Percentiles rank a stretch among this genome's conserved stretches.
These are phyloP conservation scores for Drosophila kurseongensis DNA, from an alignment of 1,140 invertebrate species.

Conservation along the genomic window DNA sequence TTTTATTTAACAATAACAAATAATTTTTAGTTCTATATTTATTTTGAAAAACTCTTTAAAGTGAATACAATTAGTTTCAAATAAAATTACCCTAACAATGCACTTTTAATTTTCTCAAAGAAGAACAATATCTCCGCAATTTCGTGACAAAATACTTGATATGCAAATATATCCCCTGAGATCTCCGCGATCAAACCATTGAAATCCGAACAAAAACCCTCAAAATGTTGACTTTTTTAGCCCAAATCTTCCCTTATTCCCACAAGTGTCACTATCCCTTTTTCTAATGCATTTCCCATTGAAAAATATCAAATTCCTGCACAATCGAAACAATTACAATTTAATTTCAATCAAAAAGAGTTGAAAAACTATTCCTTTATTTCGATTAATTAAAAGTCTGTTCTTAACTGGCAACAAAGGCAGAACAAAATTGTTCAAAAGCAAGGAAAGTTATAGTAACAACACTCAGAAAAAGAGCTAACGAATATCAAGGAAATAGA, in stretches of 20 bases:
- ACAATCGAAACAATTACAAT: constrained; percentile 40
- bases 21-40: no score
- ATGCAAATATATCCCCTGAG: constrained; percentile 15
- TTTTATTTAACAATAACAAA: no score
- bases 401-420: constrained; percentile 36
- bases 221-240: constrained; percentile 7
- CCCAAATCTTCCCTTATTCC: constrained; percentile 32
- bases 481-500: no score
- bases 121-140: neutral
- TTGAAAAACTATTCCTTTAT: constrained; percentile 21
- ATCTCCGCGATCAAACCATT: neutral
- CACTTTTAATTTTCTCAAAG: neutral
- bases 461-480: constrained; percentile 27
- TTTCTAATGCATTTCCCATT: constrained; percentile 23
- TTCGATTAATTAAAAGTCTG: constrained; percentile 63
- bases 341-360: constrained; percentile 28
- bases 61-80: no score
- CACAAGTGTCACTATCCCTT: constrained; percentile 41
- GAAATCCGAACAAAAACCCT: constrained; percentile 20
- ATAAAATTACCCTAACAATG: neutral
- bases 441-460: constrained; percentile 26
- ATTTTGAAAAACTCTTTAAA: no score
- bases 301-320: constrained; percentile 56
- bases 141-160: neutral
- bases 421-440: constrained; percentile 29